Conservation (phyloP, 2,113 vertebrate genomes). For the Lonchura striata region DNA sequence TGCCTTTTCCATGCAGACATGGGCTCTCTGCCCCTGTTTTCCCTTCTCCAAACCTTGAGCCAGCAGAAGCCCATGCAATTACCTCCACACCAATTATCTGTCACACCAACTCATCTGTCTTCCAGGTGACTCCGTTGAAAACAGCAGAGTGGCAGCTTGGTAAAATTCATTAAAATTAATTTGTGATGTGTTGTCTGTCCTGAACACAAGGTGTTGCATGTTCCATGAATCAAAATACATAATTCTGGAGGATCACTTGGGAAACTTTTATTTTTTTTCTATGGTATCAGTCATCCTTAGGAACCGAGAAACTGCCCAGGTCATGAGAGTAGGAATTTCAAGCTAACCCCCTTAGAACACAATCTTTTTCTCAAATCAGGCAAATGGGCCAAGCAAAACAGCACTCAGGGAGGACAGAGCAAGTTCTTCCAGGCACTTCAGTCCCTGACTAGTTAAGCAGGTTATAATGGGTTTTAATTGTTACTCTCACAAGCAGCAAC, state of each 20-base stretch:
- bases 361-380: slow-evolving; percentile 13
- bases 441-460: slow-evolving; percentile 39
- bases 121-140: neutral
- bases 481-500: slow-evolving; percentile 30
- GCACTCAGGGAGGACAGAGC: slow-evolving; percentile 3
- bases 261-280: neutral
- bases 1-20: neutral
- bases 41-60: neutral
- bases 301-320: neutral
- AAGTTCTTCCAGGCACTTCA: slow-evolving; percentile 34
- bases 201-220: neutral
- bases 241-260: neutral
- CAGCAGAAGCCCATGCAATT: neutral
- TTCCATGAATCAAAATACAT: neutral
- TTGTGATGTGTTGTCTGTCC: neutral
- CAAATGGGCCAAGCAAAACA: neutral
- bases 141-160: neutral
- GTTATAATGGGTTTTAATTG: slow-evolving; percentile 50
- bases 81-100: neutral
- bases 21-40: neutral
- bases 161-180: neutral
- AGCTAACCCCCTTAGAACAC: neutral
- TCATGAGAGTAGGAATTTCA: neutral
- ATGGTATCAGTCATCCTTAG: neutral
- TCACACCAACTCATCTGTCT: neutral